Percentiles rank a stretch among this genome's conserved stretches.
Evolutionary conservation across 2,113 vertebrate species (phyloP).

Genomic region (Ammodramus savannarum): DNA sequence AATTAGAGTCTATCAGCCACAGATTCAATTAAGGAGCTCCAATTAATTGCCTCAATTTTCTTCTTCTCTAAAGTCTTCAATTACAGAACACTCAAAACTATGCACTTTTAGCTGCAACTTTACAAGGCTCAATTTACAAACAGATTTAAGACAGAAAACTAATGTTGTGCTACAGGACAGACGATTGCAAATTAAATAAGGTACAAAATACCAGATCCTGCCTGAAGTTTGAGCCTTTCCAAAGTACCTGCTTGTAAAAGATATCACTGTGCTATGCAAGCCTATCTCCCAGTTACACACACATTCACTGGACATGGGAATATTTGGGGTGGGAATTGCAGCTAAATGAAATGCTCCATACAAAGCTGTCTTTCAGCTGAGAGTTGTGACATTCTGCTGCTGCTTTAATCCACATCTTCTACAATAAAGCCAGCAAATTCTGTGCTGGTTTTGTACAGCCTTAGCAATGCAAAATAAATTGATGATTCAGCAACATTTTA

Average conservation of each 20-base stretch:
- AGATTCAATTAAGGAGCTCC: slow-evolving; percentile 54
- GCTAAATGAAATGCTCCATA: background rate
- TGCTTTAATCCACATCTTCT: slow-evolving; percentile 19
- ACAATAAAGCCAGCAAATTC: slow-evolving; percentile 6
- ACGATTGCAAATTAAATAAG: background rate
- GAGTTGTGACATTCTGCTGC: background rate
- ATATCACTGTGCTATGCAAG: background rate
- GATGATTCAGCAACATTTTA: background rate
- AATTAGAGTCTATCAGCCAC: slow-evolving; percentile 15
- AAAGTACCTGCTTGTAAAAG: background rate
- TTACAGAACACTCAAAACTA: background rate
- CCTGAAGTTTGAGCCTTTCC: background rate
- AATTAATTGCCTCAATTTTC: slow-evolving; percentile 33
- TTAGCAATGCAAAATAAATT: background rate
- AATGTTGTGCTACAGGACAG: background rate
- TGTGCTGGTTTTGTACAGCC: background rate
- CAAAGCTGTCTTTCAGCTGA: slow-evolving; percentile 26
- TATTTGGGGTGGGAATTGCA: background rate
- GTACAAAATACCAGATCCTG: background rate
- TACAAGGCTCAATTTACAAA: background rate
- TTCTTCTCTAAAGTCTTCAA: slow-evolving; percentile 1
- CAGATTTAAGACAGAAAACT: background rate
- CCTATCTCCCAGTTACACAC: background rate
- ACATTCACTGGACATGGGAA: background rate
- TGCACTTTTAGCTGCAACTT: background rate